phyloP scores from a whole-genome alignment of 1,140 invertebrate genomes.

The Drosophila ficusphila region DNA sequence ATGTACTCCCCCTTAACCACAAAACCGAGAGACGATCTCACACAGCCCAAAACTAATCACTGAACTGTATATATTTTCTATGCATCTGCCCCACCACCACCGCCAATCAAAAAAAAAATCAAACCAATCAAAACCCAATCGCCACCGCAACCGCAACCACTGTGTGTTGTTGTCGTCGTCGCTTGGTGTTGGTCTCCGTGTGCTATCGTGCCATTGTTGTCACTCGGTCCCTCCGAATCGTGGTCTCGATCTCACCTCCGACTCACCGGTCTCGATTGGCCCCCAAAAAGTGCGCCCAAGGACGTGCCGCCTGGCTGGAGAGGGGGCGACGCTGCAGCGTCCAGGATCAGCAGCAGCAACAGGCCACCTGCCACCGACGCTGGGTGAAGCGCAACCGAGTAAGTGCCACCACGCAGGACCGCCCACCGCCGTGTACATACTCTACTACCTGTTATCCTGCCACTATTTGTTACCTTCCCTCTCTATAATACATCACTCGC shows the following conservation, averaged over 20 bases:
- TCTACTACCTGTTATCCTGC: neutral
- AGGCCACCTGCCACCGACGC: slow-evolving; percentile 87
- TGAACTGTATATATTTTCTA: slow-evolving; percentile 81
- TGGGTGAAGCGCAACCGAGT: slow-evolving; percentile 94
- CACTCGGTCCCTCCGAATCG: slow-evolving; percentile 23
- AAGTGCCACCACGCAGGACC: slow-evolving; percentile 79
- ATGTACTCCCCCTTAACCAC: slow-evolving; percentile 37
- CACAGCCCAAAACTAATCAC: slow-evolving; percentile 75
- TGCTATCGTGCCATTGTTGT: slow-evolving; percentile 66
- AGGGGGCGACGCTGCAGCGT: slow-evolving; percentile 88
- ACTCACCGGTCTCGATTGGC: too few species aligned
- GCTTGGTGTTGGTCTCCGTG: slow-evolving; percentile 59
- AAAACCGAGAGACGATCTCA: slow-evolving; percentile 63
- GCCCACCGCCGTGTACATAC: slow-evolving; percentile 16
- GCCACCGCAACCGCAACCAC: slow-evolving; percentile 45
- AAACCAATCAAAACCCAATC: slow-evolving; percentile 46
- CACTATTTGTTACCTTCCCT: slow-evolving; percentile 24
- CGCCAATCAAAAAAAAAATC: too few species aligned
- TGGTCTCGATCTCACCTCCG: neutral
- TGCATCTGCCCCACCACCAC: slow-evolving; percentile 73
- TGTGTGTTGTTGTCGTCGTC: slow-evolving; percentile 62
- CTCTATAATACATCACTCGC: slow-evolving; percentile 12
- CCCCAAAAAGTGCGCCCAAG: slow-evolving; percentile 87
- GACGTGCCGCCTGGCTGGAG: slow-evolving; percentile 92
- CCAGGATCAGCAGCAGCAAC: slow-evolving; percentile 86